A percentile compares a stretch with the other conserved stretches of the same genome.
phyloP scores from a whole-genome alignment of 2,113 vertebrate species.

The Scatophagus argus region DNA sequence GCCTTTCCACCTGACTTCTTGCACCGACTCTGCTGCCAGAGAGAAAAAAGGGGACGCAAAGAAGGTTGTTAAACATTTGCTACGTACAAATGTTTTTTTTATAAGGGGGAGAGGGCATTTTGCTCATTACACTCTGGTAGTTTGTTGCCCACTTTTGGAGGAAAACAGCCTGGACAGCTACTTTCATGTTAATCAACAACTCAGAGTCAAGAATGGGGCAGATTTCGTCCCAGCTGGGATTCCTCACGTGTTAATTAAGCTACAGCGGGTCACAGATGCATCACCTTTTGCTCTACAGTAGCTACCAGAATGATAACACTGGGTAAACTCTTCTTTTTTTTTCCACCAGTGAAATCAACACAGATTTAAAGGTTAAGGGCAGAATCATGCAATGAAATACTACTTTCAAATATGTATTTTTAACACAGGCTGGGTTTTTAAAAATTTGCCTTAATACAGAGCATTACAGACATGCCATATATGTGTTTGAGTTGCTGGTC shows the following conservation, averaged over 20 bases:
- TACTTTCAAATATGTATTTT: not conserved
- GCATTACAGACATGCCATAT: too few relatives aligned
- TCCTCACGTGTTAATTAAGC: conserved; percentile 26
- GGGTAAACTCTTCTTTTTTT: not conserved
- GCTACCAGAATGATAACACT: not conserved
- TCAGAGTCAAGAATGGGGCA: conserved; percentile 21
- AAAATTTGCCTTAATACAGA: too few relatives aligned
- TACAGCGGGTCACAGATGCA: conserved; percentile 14
- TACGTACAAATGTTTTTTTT: conserved; percentile 56
- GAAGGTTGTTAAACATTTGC: conserved; percentile 70
- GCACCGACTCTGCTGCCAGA: not conserved
- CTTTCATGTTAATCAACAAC: conserved; percentile 61
- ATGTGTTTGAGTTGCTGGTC: too few relatives aligned
- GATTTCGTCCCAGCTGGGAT: conserved; percentile 38
- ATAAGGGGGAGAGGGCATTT: conserved; percentile 21
- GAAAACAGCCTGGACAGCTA: conserved; percentile 21
- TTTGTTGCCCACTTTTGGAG: conserved; percentile 10
- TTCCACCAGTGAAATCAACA: not conserved
- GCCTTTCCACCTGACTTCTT: conserved; percentile 48
- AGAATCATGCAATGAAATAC: not conserved
- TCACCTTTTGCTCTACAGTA: not conserved
- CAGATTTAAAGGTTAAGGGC: not conserved
- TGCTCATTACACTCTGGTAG: conserved; percentile 45
- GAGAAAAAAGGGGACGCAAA: not conserved
- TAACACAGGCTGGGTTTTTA: not conserved